Evolutionary conservation across 2,888 invertebrate species (phyloP).

Genomic region (Caenorhabditis sp.): DNA sequence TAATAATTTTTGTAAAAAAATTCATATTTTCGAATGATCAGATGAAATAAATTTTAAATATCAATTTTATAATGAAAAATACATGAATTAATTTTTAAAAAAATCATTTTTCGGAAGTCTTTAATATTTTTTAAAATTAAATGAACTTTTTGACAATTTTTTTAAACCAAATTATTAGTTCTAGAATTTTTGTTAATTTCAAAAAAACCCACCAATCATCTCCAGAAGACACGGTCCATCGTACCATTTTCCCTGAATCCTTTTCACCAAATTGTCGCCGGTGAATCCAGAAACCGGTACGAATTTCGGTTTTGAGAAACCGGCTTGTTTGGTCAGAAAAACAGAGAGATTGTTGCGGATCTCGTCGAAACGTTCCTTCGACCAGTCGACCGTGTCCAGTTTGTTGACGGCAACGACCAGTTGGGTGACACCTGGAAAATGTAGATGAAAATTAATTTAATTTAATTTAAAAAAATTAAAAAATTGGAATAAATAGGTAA

Average conservation of each 20-base stretch:
- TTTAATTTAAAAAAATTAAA: too few relatives aligned
- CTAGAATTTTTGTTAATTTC: slow-evolving; percentile 12
- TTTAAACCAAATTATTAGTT: not conserved
- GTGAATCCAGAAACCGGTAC: slow-evolving; percentile 97
- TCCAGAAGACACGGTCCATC: slow-evolving; percentile 91
- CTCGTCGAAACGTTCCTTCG: slow-evolving; percentile 92
- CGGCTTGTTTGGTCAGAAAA: slow-evolving; percentile 84
- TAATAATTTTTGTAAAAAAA: too few relatives aligned
- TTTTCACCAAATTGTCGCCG: slow-evolving; percentile 91
- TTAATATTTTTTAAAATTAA: too few relatives aligned
- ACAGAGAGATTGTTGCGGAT: slow-evolving; percentile 85
- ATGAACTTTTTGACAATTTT: too few relatives aligned
- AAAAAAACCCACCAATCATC: slow-evolving; percentile 87
- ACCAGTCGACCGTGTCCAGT: slow-evolving; percentile 96
- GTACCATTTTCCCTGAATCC: slow-evolving; percentile 88
- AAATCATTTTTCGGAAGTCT: too few relatives aligned
- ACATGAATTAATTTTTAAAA: too few relatives aligned
- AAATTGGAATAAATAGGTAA: too few relatives aligned
- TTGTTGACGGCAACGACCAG: slow-evolving; percentile 97
- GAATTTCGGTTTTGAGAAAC: slow-evolving; percentile 84
- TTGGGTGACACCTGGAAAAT: slow-evolving; percentile 91
- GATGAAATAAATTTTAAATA: too few relatives aligned
- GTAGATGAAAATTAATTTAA: too few relatives aligned
- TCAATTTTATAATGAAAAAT: too few relatives aligned
- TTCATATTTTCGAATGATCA: too few relatives aligned